Conservation (phyloP, 2,113 vertebrate species). For the Ptychochromis oligacanthus region DNA sequence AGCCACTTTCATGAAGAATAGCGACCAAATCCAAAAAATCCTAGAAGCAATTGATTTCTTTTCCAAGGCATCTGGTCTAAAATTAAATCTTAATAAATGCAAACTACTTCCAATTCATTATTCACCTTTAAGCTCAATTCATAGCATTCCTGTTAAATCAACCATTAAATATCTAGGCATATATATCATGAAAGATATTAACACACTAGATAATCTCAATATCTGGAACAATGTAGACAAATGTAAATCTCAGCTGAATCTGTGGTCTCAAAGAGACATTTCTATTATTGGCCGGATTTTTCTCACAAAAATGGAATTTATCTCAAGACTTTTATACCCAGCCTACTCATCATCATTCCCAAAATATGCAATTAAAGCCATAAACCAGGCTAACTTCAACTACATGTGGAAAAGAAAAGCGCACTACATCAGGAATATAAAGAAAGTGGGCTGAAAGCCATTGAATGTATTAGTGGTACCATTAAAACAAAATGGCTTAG, state of each 20-base stretch:
- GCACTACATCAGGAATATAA: background rate
- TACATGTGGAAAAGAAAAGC: too few relatives aligned
- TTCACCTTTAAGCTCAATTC: background rate
- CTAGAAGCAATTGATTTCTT: background rate
- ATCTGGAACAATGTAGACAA: background rate
- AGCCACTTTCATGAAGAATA: background rate
- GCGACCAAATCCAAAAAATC: background rate
- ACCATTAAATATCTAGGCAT: background rate
- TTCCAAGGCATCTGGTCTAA: background rate
- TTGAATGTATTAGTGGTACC: background rate
- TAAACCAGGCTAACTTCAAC: too few relatives aligned
- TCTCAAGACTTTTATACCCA: too few relatives aligned
- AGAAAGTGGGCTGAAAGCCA: background rate
- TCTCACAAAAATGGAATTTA: too few relatives aligned
- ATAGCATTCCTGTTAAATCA: background rate
- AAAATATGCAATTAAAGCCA: too few relatives aligned
- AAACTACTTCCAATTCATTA: background rate
- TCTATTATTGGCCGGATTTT: background rate
- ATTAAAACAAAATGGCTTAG: background rate
- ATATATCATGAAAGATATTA: background rate
- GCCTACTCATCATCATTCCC: too few relatives aligned
- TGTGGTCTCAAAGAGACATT: background rate
- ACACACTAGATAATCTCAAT: background rate
- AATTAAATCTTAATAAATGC: background rate
- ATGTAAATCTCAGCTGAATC: background rate